Percentiles rank a stretch among this genome's conserved stretches.
These are phyloP conservation scores for Tetramorium alpestre DNA, from an alignment of 1,140 invertebrate species.

Conservation along the genomic window DNA sequence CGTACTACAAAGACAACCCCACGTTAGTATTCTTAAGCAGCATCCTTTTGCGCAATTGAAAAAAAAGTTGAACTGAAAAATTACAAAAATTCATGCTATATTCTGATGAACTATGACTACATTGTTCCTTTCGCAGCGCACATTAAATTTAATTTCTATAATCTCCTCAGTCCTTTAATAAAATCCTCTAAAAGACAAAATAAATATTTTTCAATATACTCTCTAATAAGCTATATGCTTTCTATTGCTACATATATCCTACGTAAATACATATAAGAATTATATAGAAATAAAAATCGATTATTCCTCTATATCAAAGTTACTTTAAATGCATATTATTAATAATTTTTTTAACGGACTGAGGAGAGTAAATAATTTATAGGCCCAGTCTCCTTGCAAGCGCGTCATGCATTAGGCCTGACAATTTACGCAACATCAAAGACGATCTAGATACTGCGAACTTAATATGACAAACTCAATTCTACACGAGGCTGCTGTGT, in stretches of 20 bases:
- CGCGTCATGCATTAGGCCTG: constrained; percentile 52
- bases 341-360: neutral
- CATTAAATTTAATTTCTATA: neutral
- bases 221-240: neutral
- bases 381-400: neutral
- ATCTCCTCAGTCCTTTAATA: constrained; percentile 7
- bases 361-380: neutral
- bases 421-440: constrained; percentile 61
- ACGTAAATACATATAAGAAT: neutral
- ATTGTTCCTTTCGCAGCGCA: neutral
- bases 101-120: neutral
- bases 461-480: constrained; percentile 57
- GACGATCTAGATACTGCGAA: constrained; percentile 61
- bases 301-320: constrained; percentile 11
- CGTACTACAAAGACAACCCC: neutral
- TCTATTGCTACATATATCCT: neutral
- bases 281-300: constrained; percentile 51
- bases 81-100: constrained; percentile 35
- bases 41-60: neutral
- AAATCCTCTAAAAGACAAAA: too few species aligned
- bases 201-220: neutral
- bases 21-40: constrained; percentile 14
- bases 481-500: constrained; percentile 59
- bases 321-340: neutral
- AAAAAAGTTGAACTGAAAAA: neutral